These are phyloP conservation scores for Spea hammondii DNA, from an alignment of 2,797 vertebrate species.

Conservation along the genomic window DNA sequence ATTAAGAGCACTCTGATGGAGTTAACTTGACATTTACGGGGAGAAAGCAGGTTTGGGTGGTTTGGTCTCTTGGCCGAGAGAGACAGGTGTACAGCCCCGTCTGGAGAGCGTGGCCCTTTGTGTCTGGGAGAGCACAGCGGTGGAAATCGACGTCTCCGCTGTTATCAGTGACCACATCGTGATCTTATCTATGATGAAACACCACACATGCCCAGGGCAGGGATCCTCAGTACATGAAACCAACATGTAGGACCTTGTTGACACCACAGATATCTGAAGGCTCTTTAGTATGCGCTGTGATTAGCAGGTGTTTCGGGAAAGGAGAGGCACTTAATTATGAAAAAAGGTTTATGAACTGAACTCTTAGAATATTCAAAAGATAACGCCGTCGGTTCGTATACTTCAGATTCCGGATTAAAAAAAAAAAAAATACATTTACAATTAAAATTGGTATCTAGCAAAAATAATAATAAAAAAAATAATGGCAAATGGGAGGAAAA, in stretches of 20 bases:
- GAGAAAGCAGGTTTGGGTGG: constrained; percentile 35
- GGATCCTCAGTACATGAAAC: no score
- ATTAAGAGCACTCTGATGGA: no score
- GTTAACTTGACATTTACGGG: neutral
- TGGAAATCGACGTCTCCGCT: neutral
- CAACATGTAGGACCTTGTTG: no score
- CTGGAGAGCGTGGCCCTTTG: neutral
- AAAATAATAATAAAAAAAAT: no score
- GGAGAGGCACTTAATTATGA: constrained; percentile 6
- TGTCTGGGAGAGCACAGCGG: constrained; percentile 6
- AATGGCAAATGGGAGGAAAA: no score
- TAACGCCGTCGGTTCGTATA: neutral
- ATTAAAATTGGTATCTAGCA: no score
- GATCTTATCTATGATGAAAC: constrained; percentile 18
- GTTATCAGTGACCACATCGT: constrained; percentile 15
- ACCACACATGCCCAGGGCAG: neutral
- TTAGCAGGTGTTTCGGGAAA: constrained; percentile 25
- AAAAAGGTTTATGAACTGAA: no score
- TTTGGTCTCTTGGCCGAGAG: neutral
- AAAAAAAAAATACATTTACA: no score
- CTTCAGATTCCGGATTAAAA: neutral
- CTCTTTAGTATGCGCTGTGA: neutral
- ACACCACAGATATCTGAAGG: no score
- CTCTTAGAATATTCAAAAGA: neutral
- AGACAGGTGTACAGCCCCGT: neutral